phyloP scores from a whole-genome alignment of 30 jellyfish, hydroid and myxozoan species.

The Aurelia sp. region DNA sequence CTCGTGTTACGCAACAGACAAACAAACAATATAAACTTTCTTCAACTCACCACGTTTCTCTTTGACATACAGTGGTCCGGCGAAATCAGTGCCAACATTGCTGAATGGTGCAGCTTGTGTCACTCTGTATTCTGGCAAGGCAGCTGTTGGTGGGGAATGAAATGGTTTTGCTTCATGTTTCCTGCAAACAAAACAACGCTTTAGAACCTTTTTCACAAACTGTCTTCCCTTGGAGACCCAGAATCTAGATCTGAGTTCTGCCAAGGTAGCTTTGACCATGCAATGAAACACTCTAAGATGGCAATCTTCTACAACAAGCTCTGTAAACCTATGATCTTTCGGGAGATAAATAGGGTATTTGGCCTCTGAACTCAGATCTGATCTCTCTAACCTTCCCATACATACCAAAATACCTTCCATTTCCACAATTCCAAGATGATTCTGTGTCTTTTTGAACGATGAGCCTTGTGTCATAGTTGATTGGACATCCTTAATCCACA shows the following conservation, averaged over 20 bases:
- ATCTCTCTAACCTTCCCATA: constrained; percentile 38
- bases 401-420: constrained; percentile 42
- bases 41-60: constrained; percentile 25
- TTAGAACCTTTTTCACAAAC: constrained; percentile 40
- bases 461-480: background rate
- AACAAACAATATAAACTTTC: constrained; percentile 26
- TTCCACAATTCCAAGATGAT: constrained; percentile 14
- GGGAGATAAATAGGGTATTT: constrained; percentile 46
- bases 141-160: constrained; percentile 27
- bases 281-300: constrained; percentile 42
- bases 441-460: constrained; percentile 14
- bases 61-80: constrained; percentile 57
- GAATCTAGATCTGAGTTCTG: constrained; percentile 63
- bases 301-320: constrained; percentile 30
- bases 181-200: constrained; percentile 14
- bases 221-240: constrained; percentile 68
- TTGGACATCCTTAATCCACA: constrained; percentile 49
- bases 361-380: constrained; percentile 41
- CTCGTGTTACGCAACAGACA: constrained; percentile 44
- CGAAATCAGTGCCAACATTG: constrained; percentile 31
- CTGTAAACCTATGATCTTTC: constrained; percentile 37
- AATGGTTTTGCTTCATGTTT: constrained; percentile 14
- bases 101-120: constrained; percentile 45
- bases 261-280: constrained; percentile 37
- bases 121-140: constrained; percentile 65